A percentile compares a stretch with the other conserved stretches of the same genome.
Evolutionary conservation across 2,113 vertebrate species (phyloP).

Genomic region (Azemiops feae): DNA sequence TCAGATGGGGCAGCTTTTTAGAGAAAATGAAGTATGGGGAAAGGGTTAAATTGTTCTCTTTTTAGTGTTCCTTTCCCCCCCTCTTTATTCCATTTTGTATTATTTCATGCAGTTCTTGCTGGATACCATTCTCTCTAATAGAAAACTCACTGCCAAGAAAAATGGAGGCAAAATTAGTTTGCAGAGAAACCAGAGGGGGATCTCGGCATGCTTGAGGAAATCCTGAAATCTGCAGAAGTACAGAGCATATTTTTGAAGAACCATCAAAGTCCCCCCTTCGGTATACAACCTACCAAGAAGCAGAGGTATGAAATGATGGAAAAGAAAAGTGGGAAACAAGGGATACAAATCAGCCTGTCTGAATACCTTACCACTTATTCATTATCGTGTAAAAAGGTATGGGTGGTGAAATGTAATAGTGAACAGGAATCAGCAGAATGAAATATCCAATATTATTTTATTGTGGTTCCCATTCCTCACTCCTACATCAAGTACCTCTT

Average conservation of each 20-base stretch:
- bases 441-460: neutral
- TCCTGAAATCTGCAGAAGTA: neutral
- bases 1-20: neutral
- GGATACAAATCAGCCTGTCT: neutral
- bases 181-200: neutral
- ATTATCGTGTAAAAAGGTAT: neutral
- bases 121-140: neutral
- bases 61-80: neutral
- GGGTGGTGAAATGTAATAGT: neutral
- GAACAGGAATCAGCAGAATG: neutral
- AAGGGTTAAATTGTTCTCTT: neutral
- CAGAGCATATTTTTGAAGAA: neutral
- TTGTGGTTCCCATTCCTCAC: neutral
- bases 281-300: neutral
- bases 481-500: neutral
- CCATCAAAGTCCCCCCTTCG: neutral
- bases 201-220: neutral
- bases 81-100: neutral
- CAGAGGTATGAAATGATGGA: neutral
- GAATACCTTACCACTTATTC: neutral
- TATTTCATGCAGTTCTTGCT: neutral
- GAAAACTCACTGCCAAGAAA: neutral
- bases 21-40: neutral
- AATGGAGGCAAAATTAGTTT: neutral
- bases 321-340: neutral